Conservation (phyloP, 2,113 vertebrate species). For the Morphnarchus princeps region DNA sequence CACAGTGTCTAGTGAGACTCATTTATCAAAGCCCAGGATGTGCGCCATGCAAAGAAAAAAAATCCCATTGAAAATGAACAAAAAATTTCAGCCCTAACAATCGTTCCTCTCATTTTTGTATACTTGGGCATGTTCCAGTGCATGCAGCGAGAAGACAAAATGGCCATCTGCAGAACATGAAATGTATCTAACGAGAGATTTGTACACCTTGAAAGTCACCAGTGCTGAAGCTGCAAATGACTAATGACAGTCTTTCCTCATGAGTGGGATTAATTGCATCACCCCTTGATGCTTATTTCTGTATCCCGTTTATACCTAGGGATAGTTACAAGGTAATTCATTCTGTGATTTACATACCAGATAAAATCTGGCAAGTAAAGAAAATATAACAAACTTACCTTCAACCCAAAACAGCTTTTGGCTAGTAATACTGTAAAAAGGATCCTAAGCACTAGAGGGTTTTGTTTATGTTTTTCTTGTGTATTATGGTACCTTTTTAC, state of each 20-base stretch:
- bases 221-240: neutral
- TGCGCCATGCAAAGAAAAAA: neutral
- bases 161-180: constrained; percentile 44
- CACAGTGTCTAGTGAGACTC: constrained; percentile 52
- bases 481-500: neutral
- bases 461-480: neutral
- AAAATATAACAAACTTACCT: neutral
- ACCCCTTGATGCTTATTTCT: neutral
- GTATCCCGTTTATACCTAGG: neutral
- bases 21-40: constrained; percentile 62
- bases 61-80: constrained; percentile 26
- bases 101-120: constrained; percentile 33
- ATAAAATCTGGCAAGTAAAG: neutral
- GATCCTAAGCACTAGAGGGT: accelerated
- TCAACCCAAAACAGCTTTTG: neutral
- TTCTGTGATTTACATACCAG: neutral
- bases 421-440: neutral
- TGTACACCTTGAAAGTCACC: constrained; percentile 37
- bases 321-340: neutral
- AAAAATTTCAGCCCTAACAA: constrained; percentile 53
- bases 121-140: constrained; percentile 50
- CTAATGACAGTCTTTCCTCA: neutral
- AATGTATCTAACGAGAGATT: neutral
- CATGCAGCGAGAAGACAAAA: constrained; percentile 10
- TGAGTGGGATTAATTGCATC: constrained; percentile 15